Base-by-base conservation (phyloP, 2,113 vertebrate genomes). In the Malurus cyaneus region DNA sequence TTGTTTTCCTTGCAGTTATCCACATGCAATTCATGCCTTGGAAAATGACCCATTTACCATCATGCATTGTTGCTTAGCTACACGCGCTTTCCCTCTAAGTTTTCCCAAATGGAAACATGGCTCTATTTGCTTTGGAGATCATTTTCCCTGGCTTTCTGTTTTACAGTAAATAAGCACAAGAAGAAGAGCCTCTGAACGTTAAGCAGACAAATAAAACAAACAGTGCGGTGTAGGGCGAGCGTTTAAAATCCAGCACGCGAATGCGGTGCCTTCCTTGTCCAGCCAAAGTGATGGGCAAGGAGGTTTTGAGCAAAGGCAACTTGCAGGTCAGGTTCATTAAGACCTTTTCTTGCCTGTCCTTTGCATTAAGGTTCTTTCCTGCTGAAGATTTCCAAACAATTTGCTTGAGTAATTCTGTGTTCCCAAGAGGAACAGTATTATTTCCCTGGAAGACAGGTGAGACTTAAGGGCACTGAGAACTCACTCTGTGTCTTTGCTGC, bases 91-190 rank as follows among this genome's bases (percentile, higher is more conserved):
- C 89, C 89, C 88, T 85, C 83, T 96, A 96, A 94, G 84, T 96
- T 97, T 96, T 97, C 94, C 95, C 96, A 96, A 93, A 97, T 96
- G 96, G 97, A 96, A 95, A 97, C 95, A 94, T 96, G 96, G 96
- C 95, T 95, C 95, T 96, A 11, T 96, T 96, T 97, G 94, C 96
- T 96, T 96, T 92, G 96, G 94, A 97, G 93, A 95, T 95, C 46
- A 54, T 95, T 95, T 95, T 95, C 87, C 80, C 89, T 95, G 93
- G 72, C 95, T 95, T 95, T 91, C 92, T 94, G 90, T 78, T 93
- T 95, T 95, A 93, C 91, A 92, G 91, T 94, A 96, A 88, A 89
- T 86, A 97, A 84, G 83, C 5, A 34, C 54, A 71, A 86, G 80
- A 93, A 89, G 94, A 97, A 70, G 73, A 92, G 76, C 70, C 84